Evolutionary conservation across 2,888 invertebrate species (phyloP), one percentile per base, ranked within the genome.

Genomic region (Brachyopa scutellaris): DNA sequence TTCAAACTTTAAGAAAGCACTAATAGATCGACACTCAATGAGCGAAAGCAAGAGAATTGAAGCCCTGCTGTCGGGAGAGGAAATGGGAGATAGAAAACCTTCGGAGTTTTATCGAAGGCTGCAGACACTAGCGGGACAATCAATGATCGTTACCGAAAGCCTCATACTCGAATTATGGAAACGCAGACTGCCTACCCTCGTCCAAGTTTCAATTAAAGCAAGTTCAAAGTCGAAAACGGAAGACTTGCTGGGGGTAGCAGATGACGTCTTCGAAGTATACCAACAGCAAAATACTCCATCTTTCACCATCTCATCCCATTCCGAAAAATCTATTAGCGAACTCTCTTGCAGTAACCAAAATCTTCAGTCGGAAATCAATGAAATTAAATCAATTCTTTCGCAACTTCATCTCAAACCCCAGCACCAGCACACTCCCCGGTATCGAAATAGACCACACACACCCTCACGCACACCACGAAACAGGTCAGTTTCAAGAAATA

Each of bases 341-440:
- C 23, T 38, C 0, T 26, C 19, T 0, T 2, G 7, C 5, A 36
- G 26, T 0, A 61, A 31, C 8, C 8, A 59, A 40, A 47, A 23
- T 2, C 19, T 61, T 1, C 23, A 72, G 45, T 9, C 5, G 0
- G 21, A 72, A 17, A 61, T 59, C 5, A 21, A n/a, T 26, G 42
- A 72, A 42, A 72, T 72, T 2, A 72, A 70, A 15, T 9, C 59
- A 2, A 69, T 69, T 55, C 47, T 69, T 26, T 26, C 26, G 4
- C 26, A 26, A 26, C 3, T 5, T 5, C 3, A 26, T 26, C n/a
- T n/a, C n/a, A n/a, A n/a, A n/a, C n/a, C n/a, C n/a, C n/a, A n/a
- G n/a, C n/a, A n/a, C n/a, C n/a, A n/a, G n/a, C n/a, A n/a, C 49
- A 36, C 0, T 21, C 13, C 4, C 5, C 8, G 9, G 36, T n/a